These are phyloP conservation scores for Lanius ludovicianus DNA, from an alignment of 2,113 vertebrate species.

Conservation along the genomic window DNA sequence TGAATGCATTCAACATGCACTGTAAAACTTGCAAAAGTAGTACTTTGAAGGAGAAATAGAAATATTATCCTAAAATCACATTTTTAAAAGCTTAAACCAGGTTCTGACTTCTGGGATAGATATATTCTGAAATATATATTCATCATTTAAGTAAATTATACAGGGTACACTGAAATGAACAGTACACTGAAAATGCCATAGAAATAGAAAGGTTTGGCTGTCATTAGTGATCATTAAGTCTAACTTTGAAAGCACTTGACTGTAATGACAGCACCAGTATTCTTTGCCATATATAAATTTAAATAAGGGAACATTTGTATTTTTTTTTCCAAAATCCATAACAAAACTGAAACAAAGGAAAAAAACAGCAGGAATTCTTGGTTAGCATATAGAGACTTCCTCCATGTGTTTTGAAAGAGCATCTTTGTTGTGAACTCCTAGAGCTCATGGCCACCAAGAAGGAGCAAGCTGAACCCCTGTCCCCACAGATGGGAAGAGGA, in stretches of 20 bases:
- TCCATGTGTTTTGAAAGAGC: neutral
- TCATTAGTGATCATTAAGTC: neutral
- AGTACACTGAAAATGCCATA: neutral
- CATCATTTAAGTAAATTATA: neutral
- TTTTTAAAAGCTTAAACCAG: neutral
- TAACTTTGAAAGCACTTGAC: neutral
- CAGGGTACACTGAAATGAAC: neutral
- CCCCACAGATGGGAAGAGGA: accelerated
- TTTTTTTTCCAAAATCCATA: neutral
- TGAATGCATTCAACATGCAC: neutral
- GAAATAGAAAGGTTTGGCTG: neutral
- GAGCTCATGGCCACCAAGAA: neutral
- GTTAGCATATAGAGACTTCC: neutral
- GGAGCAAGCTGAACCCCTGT: accelerated
- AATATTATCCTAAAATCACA: neutral
- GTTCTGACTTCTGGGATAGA: neutral
- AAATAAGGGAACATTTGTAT: neutral
- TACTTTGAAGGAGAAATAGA: neutral
- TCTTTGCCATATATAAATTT: neutral
- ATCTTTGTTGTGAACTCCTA: neutral
- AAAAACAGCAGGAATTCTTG: neutral
- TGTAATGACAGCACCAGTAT: neutral
- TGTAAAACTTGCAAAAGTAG: neutral
- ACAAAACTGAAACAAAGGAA: neutral
- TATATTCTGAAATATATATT: neutral